phyloP scores from a whole-genome alignment of 1,140 invertebrate species.

The Drusus annulatus region DNA sequence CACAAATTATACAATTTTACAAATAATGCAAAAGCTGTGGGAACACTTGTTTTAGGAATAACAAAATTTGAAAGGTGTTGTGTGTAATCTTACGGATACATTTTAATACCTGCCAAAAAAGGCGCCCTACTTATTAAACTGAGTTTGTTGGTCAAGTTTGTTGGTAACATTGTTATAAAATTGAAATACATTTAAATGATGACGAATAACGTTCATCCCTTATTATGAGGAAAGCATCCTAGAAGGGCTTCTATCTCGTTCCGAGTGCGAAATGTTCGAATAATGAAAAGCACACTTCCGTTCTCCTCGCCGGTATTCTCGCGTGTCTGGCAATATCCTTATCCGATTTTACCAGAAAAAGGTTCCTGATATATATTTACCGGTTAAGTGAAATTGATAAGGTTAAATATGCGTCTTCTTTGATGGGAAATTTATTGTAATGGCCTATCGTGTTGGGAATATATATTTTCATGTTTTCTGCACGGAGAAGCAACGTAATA shows the following conservation, averaged over 20 bases:
- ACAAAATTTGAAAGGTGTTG: too few relatives aligned
- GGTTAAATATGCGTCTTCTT: constrained; percentile 45
- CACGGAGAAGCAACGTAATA: not conserved
- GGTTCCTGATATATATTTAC: constrained; percentile 36
- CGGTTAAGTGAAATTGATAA: constrained; percentile 47
- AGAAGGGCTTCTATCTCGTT: not conserved
- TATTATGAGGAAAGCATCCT: not conserved
- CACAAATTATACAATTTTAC: too few relatives aligned
- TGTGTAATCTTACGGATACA: too few relatives aligned
- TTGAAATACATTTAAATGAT: too few relatives aligned
- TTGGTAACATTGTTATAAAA: too few relatives aligned
- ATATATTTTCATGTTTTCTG: constrained; percentile 28
- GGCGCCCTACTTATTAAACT: too few relatives aligned
- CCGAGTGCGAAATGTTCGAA: constrained; percentile 1
- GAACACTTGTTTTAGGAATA: too few relatives aligned
- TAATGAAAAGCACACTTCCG: constrained; percentile 19
- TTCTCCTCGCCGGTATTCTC: not conserved
- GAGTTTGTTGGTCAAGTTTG: too few relatives aligned
- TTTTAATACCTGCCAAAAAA: too few relatives aligned
- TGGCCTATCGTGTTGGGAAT: constrained; percentile 23
- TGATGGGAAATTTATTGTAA: constrained; percentile 47
- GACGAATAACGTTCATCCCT: too few relatives aligned
- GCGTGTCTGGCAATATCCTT: constrained; percentile 32
- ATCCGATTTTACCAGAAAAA: constrained; percentile 38
- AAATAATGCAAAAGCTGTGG: too few relatives aligned